Conservation (phyloP, 2,888 invertebrate genomes). For the Dusona sp. region DNA sequence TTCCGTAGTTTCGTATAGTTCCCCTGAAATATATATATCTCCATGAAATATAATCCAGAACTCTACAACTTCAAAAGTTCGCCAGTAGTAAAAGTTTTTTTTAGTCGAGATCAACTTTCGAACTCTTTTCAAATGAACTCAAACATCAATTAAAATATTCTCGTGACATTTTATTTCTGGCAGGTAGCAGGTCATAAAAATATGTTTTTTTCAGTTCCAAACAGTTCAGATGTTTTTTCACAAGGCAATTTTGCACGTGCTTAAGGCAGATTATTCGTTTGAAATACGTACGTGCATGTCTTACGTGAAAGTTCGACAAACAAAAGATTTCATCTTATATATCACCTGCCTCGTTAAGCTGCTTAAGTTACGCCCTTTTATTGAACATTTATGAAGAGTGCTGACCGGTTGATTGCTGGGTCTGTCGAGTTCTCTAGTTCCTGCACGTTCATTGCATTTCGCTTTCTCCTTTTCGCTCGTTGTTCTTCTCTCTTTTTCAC, state of each 20-base stretch:
- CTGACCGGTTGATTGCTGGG: constrained; percentile 65
- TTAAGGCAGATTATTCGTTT: neutral
- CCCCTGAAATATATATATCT: neutral
- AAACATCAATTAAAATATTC: constrained; percentile 15
- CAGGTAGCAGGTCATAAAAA: neutral
- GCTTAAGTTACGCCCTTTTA: constrained; percentile 10
- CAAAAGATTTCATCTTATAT: neutral
- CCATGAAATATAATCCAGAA: neutral
- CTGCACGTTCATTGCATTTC: constrained; percentile 37
- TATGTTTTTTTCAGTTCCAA: neutral
- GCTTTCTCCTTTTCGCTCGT: constrained; percentile 18
- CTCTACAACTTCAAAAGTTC: neutral
- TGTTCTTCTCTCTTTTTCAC: constrained; percentile 14
- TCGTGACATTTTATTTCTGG: neutral
- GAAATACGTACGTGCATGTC: neutral
- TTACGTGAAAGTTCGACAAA: neutral
- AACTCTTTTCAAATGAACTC: neutral
- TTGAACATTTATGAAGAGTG: constrained; percentile 40
- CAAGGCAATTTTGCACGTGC: neutral
- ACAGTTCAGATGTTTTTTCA: neutral
- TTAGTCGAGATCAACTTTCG: neutral
- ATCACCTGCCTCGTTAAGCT: constrained; percentile 7
- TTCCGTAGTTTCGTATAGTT: neutral
- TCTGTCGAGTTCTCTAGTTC: constrained; percentile 36
- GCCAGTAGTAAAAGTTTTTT: constrained; percentile 18